Evolutionary conservation across 2,113 vertebrate species (phyloP).

Genomic region (Tetraodon nigroviridis): DNA sequence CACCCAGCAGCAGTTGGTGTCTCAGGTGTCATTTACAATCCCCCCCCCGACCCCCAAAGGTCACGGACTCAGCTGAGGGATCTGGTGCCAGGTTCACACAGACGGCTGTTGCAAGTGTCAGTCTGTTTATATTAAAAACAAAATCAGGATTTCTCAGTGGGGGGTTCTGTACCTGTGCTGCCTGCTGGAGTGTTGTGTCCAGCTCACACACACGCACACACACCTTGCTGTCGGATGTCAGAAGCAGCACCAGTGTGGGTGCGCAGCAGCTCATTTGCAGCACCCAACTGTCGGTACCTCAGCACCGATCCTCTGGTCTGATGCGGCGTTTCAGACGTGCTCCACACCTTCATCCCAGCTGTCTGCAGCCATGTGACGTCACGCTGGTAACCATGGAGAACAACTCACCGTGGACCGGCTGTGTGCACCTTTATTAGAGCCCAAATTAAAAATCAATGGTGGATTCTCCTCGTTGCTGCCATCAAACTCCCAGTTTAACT

Average conservation of each 20-base stretch:
- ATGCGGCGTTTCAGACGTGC: not conserved
- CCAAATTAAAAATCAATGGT: too few relatives aligned
- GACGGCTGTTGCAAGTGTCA: too few relatives aligned
- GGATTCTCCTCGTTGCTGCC: slow-evolving; percentile 31
- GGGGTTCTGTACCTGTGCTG: too few relatives aligned
- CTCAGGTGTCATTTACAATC: slow-evolving; percentile 38
- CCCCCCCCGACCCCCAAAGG: slow-evolving; percentile 27
- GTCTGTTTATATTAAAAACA: too few relatives aligned
- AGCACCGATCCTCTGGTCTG: slow-evolving; percentile 21
- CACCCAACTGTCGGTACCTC: slow-evolving; percentile 26
- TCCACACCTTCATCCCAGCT: slow-evolving; percentile 12
- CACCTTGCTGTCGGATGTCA: slow-evolving; percentile 32
- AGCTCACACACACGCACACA: not conserved
- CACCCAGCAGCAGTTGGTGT: too few relatives aligned
- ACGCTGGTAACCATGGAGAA: too few relatives aligned
- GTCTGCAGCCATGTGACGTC: not conserved
- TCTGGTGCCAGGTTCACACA: not conserved
- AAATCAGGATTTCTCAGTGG: too few relatives aligned
- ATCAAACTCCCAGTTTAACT: slow-evolving; percentile 12
- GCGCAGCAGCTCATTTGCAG: slow-evolving; percentile 8
- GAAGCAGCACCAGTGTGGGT: not conserved
- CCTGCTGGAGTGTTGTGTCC: not conserved
- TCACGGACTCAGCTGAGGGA: slow-evolving; percentile 3
- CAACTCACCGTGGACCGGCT: too few relatives aligned
- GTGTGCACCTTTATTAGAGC: too few relatives aligned